Evolutionary conservation across 1,140 invertebrate genomes (phyloP).

Genomic region (Aphelenchoides fujianensis): DNA sequence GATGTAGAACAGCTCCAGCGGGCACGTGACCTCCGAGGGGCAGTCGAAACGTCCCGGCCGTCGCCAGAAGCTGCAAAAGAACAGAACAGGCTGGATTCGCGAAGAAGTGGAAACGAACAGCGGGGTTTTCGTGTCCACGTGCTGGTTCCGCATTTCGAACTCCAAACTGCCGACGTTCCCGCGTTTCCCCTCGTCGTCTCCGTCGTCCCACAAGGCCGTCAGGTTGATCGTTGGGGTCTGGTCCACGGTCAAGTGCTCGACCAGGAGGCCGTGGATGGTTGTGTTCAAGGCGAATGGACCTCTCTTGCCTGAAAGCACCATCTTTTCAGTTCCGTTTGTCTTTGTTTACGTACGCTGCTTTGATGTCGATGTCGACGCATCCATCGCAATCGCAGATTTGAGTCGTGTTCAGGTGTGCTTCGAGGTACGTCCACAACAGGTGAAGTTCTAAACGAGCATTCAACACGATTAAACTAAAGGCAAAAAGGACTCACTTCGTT

Average conservation of each 20-base stretch:
- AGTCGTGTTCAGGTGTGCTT: constrained; percentile 3
- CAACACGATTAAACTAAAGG: no score
- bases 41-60: constrained; percentile 11
- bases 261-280: not conserved
- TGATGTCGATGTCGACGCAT: not conserved
- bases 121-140: not conserved
- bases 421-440: not conserved
- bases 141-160: not conserved
- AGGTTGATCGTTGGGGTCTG: not conserved
- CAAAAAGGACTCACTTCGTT: not conserved
- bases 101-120: not conserved
- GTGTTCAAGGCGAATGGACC: not conserved
- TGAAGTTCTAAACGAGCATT: not conserved
- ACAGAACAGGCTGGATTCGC: not conserved
- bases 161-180: not conserved
- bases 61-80: constrained; percentile 8
- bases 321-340: no score
- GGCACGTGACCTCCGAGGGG: constrained; percentile 17
- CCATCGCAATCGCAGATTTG: not conserved
- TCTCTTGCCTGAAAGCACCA: not conserved
- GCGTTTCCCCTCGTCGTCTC: constrained; percentile 4
- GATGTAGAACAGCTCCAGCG: constrained; percentile 14
- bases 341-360: not conserved
- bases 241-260: not conserved
- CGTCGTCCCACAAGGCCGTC: not conserved